Evolutionary conservation across 1,140 invertebrate genomes (phyloP), one percentile per base, ranked within the genome.

Genomic region (Melitaea cinxia): DNA sequence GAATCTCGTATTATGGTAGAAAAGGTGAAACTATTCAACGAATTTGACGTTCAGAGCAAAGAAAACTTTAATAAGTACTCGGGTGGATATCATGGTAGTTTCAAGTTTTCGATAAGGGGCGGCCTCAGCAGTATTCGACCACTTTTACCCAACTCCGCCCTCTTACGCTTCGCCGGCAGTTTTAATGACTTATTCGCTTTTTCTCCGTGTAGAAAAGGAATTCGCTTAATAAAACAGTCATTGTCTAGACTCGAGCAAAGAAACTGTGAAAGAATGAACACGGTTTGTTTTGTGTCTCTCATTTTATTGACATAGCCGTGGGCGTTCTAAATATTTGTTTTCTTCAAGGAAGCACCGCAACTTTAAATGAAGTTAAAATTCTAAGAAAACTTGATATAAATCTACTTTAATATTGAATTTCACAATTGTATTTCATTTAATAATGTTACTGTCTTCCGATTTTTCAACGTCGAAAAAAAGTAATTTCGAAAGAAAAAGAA

Each of bases 121-220:
- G 56, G 57, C 73, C 72, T 69, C 75, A 74, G 63, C 73, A 73
- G 69, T 68, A 78, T 80, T 85, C 77, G 75, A 85, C 83, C 77
- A 85, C 73, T 81, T 78, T 72, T 74, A 63, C 60, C 33, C 45
- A 54, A 63, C 58, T 55, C 55, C 63, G 45, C 72, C 74, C 82
- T 73, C 74, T 83, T 78, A 78, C 83, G 79, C 77, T 85, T 72
- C 75, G 73, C 69, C 73, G 79, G 70, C 72, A 84, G 73, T 86
- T 86, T 83, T 88, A 88, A 88, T 88, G 83, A 88, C 83, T 88
- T 86, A 81, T 81, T 77, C 77, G 65, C 64, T 78, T 80, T 78
- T 79, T 58, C 56, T 58, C 33, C 72, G 65, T 72, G 66, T 64
- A 64, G 65, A 68, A 70, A 74, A 57, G 65, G 52, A 68, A 62